Evolutionary conservation across 1,140 invertebrate genomes (phyloP).

Genomic region (Cephus cinctus): DNA sequence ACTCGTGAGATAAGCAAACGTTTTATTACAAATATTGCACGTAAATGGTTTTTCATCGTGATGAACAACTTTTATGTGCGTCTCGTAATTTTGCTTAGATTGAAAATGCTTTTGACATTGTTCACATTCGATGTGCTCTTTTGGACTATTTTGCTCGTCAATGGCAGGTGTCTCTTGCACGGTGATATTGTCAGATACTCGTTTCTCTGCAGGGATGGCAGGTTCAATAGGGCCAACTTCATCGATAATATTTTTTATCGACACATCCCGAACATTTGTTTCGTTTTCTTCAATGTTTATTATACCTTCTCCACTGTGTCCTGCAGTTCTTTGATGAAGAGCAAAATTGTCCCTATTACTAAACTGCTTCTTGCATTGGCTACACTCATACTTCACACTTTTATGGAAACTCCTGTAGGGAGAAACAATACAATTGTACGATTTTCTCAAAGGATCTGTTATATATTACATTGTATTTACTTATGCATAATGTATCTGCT

Average conservation of each 20-base stretch:
- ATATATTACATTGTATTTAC: slow-evolving; percentile 27
- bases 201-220: too few species aligned
- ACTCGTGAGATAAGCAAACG: slow-evolving; percentile 60
- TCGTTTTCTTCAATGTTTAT: slow-evolving; percentile 32
- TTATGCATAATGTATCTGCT: slow-evolving; percentile 55
- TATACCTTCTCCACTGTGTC: slow-evolving; percentile 53
- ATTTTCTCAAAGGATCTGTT: neutral
- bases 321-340: slow-evolving; percentile 56
- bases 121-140: slow-evolving; percentile 50
- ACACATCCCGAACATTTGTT: slow-evolving; percentile 11
- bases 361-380: slow-evolving; percentile 53
- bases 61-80: slow-evolving; percentile 61
- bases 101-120: slow-evolving; percentile 61
- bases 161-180: neutral
- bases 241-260: neutral
- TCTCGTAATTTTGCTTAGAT: slow-evolving; percentile 58
- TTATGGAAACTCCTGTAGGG: slow-evolving; percentile 49
- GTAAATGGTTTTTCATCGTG: slow-evolving; percentile 55
- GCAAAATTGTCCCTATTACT: slow-evolving; percentile 50
- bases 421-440: slow-evolving; percentile 4
- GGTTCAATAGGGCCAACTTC: too few species aligned
- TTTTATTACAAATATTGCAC: slow-evolving; percentile 60
- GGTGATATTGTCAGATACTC: too few species aligned
- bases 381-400: slow-evolving; percentile 56
- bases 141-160: slow-evolving; percentile 1